Conservation (phyloP, 2,797 vertebrate genomes). For the Nannoperca obscura region DNA sequence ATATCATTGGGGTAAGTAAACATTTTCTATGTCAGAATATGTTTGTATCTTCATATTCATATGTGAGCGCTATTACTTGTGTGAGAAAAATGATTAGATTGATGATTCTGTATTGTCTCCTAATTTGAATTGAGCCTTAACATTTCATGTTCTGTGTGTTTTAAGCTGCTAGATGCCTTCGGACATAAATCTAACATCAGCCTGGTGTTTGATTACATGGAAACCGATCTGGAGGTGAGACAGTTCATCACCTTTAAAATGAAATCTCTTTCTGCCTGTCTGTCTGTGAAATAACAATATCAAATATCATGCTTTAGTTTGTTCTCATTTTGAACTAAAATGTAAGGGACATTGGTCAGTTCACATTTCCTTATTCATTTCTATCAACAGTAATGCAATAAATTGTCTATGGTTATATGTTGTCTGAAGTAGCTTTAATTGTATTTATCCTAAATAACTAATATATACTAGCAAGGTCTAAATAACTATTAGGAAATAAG, state of each 20-base stretch:
- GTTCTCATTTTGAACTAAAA: neutral
- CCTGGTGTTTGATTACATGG: constrained; percentile 99
- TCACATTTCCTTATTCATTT: neutral
- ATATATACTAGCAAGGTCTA: too few relatives aligned
- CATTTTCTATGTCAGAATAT: neutral
- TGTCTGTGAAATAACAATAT: neutral
- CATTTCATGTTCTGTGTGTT: constrained; percentile 41
- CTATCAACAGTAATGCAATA: neutral
- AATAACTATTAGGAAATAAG: neutral
- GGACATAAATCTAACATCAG: constrained; percentile 99
- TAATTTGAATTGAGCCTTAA: neutral
- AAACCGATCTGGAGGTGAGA: constrained; percentile 96
- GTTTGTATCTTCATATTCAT: neutral
- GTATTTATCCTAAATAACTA: neutral
- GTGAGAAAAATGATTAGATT: neutral
- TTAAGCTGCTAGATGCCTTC: constrained; percentile 95
- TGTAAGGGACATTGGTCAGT: neutral
- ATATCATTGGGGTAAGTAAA: constrained; percentile 93
- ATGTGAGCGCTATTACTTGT: neutral
- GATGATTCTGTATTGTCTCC: neutral
- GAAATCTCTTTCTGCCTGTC: neutral
- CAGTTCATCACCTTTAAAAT: neutral
- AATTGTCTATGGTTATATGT: neutral
- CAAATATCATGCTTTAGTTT: neutral
- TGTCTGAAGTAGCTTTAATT: neutral